Percentiles rank a stretch among this genome's conserved stretches.
Evolutionary conservation across 2,113 vertebrate species (phyloP).

Genomic region (Sitta europaea): DNA sequence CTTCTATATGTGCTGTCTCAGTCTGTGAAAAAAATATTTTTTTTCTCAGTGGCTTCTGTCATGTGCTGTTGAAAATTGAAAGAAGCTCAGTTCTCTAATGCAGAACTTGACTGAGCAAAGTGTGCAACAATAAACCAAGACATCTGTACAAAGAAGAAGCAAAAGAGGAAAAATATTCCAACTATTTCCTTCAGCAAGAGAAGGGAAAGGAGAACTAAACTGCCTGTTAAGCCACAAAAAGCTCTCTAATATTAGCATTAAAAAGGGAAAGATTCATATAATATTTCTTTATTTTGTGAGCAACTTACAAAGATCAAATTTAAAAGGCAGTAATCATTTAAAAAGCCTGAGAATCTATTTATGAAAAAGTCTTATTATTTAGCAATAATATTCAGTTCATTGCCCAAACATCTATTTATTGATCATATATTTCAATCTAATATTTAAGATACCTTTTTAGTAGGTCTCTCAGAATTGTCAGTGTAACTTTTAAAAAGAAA

Average conservation of each 20-base stretch:
- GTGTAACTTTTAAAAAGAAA: neutral
- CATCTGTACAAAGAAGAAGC: neutral
- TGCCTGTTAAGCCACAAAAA: neutral
- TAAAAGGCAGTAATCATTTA: neutral
- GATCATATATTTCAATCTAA: neutral
- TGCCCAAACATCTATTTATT: neutral
- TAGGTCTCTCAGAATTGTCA: neutral
- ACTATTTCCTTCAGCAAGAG: neutral
- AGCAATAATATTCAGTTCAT: neutral
- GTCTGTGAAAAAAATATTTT: fast-evolving
- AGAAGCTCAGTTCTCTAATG: neutral
- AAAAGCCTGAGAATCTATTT: neutral
- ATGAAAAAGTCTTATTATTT: neutral
- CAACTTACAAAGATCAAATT: neutral
- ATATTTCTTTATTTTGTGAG: neutral
- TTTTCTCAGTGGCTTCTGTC: neutral
- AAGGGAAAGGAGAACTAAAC: neutral
- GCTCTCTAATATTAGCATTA: neutral
- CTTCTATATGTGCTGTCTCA: neutral
- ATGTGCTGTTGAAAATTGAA: neutral
- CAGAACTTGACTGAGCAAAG: neutral
- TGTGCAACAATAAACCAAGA: neutral
- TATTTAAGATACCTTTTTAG: neutral
- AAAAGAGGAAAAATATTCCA: neutral
- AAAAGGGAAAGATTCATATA: neutral